Percentiles rank a stretch among this genome's conserved stretches.
These are phyloP conservation scores for Myathropa florea DNA, from an alignment of 2,888 invertebrate species.

Conservation along the genomic window DNA sequence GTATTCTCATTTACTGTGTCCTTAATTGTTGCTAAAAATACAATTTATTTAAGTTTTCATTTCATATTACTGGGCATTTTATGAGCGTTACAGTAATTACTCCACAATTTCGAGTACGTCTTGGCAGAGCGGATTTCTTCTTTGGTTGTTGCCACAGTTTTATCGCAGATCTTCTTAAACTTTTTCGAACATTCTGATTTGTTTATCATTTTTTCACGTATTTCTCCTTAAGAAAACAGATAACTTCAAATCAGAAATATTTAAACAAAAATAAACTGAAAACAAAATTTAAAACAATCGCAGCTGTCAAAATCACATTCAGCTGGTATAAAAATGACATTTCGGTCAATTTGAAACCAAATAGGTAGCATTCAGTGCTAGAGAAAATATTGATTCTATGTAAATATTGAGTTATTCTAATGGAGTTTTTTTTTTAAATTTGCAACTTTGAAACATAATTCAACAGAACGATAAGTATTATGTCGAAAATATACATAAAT, in stretches of 20 bases:
- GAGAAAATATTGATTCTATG: background rate
- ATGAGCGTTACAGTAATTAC: conserved; percentile 25
- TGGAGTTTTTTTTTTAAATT: background rate
- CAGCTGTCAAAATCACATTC: background rate
- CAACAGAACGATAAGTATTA: background rate
- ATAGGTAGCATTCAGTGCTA: background rate
- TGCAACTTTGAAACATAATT: background rate
- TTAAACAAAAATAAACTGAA: background rate
- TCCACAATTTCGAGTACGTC: conserved; percentile 21
- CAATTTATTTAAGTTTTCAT: background rate
- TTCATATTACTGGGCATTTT: background rate
- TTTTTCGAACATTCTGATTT: conserved; percentile 43
- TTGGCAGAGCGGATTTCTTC: conserved; percentile 34
- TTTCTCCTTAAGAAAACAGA: background rate
- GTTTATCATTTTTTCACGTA: conserved; percentile 19
- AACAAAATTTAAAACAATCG: background rate
- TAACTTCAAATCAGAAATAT: background rate
- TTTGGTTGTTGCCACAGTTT: conserved; percentile 1
- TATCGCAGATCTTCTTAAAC: conserved; percentile 33
- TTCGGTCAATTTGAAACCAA: background rate
- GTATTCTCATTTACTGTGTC: conserved; percentile 12
- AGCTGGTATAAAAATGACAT: background rate
- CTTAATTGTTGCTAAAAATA: conserved; percentile 29
- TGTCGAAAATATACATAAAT: background rate
- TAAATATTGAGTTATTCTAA: background rate